Conservation (phyloP, 1,140 invertebrate genomes). For the Pemphigus obesinymphae region DNA sequence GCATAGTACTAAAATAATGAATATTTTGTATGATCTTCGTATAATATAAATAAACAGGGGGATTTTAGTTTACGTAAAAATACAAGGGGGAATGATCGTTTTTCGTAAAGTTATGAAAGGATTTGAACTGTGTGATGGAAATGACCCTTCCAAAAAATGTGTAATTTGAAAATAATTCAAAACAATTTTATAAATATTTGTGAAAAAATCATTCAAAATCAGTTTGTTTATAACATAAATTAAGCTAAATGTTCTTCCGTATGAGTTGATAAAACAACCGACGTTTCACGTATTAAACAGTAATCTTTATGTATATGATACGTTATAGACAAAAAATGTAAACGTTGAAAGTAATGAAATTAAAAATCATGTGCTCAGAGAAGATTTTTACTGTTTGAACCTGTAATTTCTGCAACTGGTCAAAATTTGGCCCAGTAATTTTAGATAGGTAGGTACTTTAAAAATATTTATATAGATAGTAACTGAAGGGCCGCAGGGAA, state of each 20-base stretch:
- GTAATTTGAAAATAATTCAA: too few relatives aligned
- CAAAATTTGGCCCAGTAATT: neutral
- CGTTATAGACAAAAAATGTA: neutral
- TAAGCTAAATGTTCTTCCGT: conserved; percentile 41
- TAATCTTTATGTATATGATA: conserved; percentile 43
- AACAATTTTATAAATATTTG: conserved; percentile 43
- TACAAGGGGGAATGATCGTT: too few relatives aligned
- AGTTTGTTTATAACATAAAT: conserved; percentile 42
- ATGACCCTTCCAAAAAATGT: too few relatives aligned
- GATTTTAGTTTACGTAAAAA: too few relatives aligned
- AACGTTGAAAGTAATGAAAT: conserved; percentile 2
- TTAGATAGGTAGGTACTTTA: conserved; percentile 42
- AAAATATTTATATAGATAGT: too few relatives aligned
- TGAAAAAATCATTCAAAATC: conserved; percentile 40
- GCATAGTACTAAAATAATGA: too few relatives aligned
- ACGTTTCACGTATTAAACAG: conserved; percentile 44
- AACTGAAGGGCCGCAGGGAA: too few relatives aligned
- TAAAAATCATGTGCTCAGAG: conserved; percentile 39
- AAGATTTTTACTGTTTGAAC: conserved; percentile 46
- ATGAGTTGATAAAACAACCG: conserved; percentile 44
- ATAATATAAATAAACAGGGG: too few relatives aligned
- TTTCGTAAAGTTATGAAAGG: too few relatives aligned
- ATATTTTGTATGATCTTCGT: too few relatives aligned
- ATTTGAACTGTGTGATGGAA: too few relatives aligned
- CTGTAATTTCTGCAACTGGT: conserved; percentile 45